Conservation (phyloP, 2,113 vertebrate species). For the Elaphurus davidianus region DNA sequence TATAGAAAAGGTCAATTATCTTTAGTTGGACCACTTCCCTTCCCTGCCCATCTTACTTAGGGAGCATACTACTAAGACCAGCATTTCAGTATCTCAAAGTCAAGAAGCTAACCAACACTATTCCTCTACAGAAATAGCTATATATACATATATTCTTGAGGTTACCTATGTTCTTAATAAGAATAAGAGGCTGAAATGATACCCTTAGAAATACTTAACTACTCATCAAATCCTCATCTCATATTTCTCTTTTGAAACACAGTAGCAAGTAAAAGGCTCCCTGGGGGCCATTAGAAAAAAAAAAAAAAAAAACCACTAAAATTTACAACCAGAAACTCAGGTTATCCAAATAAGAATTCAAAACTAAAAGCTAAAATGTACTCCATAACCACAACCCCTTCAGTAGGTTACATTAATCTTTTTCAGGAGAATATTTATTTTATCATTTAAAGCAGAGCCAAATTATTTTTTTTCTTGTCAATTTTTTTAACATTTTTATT, state of each 20-base stretch:
- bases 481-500: not conserved
- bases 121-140: not conserved
- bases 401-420: not conserved
- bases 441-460: not conserved
- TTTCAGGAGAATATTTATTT: not conserved
- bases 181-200: not conserved
- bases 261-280: slow-evolving; percentile 21
- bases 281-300: not conserved
- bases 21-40: not conserved
- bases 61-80: not conserved
- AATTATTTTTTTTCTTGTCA: not conserved
- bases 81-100: not conserved
- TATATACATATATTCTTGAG: not conserved
- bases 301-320: not conserved
- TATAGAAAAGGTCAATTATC: not conserved
- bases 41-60: not conserved
- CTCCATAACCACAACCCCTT: not conserved
- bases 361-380: slow-evolving; percentile 14
- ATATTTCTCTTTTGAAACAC: not conserved
- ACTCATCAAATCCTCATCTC: not conserved
- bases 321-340: not conserved
- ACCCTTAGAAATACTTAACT: slow-evolving; percentile 35
- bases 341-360: slow-evolving; percentile 3
- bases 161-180: not conserved
- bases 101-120: not conserved